Base-by-base conservation (phyloP, 2,797 vertebrate genomes). In the Tangara arthus region DNA sequence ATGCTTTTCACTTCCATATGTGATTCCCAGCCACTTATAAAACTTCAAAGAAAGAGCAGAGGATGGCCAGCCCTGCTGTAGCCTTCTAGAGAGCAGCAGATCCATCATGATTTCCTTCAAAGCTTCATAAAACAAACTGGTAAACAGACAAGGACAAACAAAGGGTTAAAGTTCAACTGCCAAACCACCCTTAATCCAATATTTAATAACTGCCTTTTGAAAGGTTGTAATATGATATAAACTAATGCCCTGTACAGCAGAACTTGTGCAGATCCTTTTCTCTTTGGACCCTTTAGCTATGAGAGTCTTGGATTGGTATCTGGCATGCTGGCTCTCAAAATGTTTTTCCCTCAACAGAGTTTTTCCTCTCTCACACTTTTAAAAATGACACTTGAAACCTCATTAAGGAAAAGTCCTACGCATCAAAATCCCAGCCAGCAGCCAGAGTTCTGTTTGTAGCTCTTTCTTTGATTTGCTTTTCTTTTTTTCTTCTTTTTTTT, bases 311-410 rank as follows among this genome's bases (percentile, higher is more conserved):
- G 13, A 24, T 0, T 52, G 42, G 9, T 55, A 57, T n/a, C 50
- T 76, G 28, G 6, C 44, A 28, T 15, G 18, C 28, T 82, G 35
- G 9, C 16, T 88, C 35, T 17, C 53, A 81, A 11, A 7, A 21
- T 2, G 30, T 60, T 76, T 87, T 53, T 22, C 66, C 34, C 49
- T 34, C 66, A 69, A 69, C 37, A 73, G 30, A 89, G 35, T 83
- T 84, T 89, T 87, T 63, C 57, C 42, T 82, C 56, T 82, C 39
- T 44, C 6, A 18, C 49, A 60, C 52, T 73, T 97, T 86, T 65
- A 95, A 97, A 97, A 96, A 94, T 59, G 30, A 95, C 86, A 80
- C 83, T 96, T 97, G 77, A 97, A 98, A 96, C 41, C 69, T 95
- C 90, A 82, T 95, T 97, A 95, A 95, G 78, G 93, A 96, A 96